phyloP scores from a whole-genome alignment of 1,140 invertebrate species.

The Macrobrachium rosenbergii region DNA sequence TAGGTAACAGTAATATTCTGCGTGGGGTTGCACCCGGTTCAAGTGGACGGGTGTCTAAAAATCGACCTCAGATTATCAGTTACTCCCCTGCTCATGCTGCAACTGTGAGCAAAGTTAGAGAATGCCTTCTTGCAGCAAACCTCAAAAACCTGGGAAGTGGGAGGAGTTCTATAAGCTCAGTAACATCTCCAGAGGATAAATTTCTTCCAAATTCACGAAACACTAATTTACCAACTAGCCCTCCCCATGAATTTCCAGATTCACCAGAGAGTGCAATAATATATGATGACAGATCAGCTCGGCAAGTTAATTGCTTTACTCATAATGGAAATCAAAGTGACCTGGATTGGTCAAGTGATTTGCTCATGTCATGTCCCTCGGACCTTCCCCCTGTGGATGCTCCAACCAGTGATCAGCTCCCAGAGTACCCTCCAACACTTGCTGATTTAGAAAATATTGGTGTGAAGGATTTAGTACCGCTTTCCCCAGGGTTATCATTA shows the following conservation, averaged over 20 bases:
- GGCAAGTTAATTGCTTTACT: neutral
- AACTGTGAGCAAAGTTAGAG: conserved; percentile 41
- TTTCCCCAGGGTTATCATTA: conserved; percentile 40
- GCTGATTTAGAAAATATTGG: conserved; percentile 53
- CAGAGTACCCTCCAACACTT: conserved; percentile 41
- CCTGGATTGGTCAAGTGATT: too few relatives aligned
- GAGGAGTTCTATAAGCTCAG: neutral
- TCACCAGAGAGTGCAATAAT: conserved; percentile 38
- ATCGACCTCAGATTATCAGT: neutral
- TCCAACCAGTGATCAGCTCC: too few relatives aligned
- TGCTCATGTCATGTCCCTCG: neutral
- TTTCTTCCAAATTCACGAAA: neutral
- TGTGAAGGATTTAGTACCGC: conserved; percentile 50
- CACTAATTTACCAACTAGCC: conserved; percentile 10
- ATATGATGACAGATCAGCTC: conserved; percentile 3
- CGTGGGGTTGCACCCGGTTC: conserved; percentile 29
- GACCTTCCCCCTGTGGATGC: neutral
- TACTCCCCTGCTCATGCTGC: conserved; percentile 31
- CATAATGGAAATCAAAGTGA: too few relatives aligned
- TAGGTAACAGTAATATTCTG: conserved; percentile 16
- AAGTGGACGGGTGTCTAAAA: conserved; percentile 26
- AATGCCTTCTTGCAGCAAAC: conserved; percentile 33
- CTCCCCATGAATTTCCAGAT: conserved; percentile 38
- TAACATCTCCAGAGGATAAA: neutral
- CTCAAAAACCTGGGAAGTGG: conserved; percentile 30